Conservation (phyloP, 2,888 invertebrate genomes). For the Frankliniella intonsa region DNA sequence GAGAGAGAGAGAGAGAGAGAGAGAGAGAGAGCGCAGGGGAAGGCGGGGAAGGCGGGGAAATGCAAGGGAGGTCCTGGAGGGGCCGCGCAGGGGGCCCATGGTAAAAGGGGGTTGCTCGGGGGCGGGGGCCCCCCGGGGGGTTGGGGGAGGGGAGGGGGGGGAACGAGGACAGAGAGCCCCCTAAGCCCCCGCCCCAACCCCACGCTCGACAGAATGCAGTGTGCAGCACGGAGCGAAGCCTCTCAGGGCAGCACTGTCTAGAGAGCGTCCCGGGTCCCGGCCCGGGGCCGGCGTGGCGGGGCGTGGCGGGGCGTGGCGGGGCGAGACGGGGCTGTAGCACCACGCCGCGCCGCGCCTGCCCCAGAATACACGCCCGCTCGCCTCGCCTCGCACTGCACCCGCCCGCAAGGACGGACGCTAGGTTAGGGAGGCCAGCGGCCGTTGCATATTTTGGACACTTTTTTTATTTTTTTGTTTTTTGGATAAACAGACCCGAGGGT, state of each 20-base stretch:
- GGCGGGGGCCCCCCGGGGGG: slow-evolving; percentile 4
- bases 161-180: neutral
- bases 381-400: neutral
- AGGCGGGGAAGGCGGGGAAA: neutral
- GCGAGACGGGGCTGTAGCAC: neutral
- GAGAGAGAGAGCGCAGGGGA: neutral
- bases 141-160: neutral
- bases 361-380: neutral
- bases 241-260: neutral
- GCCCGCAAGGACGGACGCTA: no score
- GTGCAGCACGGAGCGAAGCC: slow-evolving; percentile 22
- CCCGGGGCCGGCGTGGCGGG: neutral
- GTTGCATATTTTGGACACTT: no score
- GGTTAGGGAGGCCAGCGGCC: no score
- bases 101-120: neutral
- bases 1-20: neutral
- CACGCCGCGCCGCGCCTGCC: neutral
- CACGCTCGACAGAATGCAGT: neutral
- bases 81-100: neutral
- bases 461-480: no score
- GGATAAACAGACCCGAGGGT: no score
- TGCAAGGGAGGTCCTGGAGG: neutral
- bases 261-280: neutral
- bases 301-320: neutral
- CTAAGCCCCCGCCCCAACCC: neutral